phyloP scores from a whole-genome alignment of 2,113 vertebrate species.

The Cyprinodon variegatus region DNA sequence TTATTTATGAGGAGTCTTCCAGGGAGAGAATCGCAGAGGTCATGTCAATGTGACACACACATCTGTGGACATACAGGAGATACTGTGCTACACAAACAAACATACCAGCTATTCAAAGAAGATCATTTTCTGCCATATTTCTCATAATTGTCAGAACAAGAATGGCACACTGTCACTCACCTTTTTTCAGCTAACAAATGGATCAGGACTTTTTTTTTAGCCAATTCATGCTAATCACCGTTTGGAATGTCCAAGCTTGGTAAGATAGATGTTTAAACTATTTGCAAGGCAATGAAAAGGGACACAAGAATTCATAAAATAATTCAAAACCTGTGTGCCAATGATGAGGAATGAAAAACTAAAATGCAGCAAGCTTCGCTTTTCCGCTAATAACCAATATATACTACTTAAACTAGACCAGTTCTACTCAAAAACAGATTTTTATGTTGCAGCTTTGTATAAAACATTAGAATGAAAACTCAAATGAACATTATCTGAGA shows the following conservation, averaged over 20 bases:
- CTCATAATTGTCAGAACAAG: slow-evolving; percentile 14
- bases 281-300: slow-evolving; percentile 19
- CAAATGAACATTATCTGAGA: neutral
- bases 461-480: neutral
- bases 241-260: slow-evolving; percentile 34
- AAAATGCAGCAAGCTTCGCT: neutral
- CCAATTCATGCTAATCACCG: slow-evolving; percentile 38
- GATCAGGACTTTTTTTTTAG: neutral
- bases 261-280: slow-evolving; percentile 33
- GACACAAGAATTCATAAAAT: neutral
- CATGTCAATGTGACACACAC: slow-evolving; percentile 63
- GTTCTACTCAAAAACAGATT: neutral
- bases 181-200: slow-evolving; percentile 25
- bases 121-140: slow-evolving; percentile 16
- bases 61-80: slow-evolving; percentile 31
- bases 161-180: slow-evolving; percentile 9
- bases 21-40: slow-evolving; percentile 69
- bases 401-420: neutral
- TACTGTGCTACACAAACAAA: neutral
- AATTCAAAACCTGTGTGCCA: slow-evolving; percentile 1
- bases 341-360: neutral
- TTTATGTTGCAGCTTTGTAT: neutral
- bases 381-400: neutral
- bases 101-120: slow-evolving; percentile 1
- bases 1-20: slow-evolving; percentile 73